Evolutionary conservation across 1,140 invertebrate species (phyloP).

Genomic region (Microplitis mediator): DNA sequence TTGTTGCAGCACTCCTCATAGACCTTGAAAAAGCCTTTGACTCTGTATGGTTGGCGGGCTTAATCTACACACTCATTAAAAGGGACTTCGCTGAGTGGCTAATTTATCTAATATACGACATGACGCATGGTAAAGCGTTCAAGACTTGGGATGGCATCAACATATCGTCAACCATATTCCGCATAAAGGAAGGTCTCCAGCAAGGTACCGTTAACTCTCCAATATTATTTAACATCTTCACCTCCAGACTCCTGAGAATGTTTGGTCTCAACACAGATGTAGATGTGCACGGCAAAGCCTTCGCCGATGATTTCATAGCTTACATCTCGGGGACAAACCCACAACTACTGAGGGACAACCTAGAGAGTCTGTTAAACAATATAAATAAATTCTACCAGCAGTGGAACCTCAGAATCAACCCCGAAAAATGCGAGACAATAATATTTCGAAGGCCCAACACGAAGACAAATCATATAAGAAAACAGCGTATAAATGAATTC

Average conservation of each 20-base stretch:
- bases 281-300: background rate
- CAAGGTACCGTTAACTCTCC: background rate
- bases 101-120: background rate
- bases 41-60: background rate
- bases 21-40: slow-evolving; percentile 4
- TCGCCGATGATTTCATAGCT: background rate
- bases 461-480: background rate
- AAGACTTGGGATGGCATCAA: background rate
- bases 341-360: background rate
- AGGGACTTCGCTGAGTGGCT: background rate
- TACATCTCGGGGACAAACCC: background rate
- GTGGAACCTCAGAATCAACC: slow-evolving; percentile 22
- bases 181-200: background rate
- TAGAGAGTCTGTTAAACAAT: background rate
- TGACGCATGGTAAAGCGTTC: background rate
- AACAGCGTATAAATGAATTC: background rate
- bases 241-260: background rate
- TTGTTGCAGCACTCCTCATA: background rate
- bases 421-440: slow-evolving; percentile 11
- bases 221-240: background rate
- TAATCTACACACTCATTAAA: background rate
- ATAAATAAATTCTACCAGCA: too few relatives aligned
- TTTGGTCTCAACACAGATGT: background rate
- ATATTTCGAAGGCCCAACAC: background rate
- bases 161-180: background rate